A percentile compares a stretch with the other conserved stretches of the same genome.
Evolutionary conservation across 1,140 invertebrate species (phyloP).

Genomic region (Penaeus indicus): DNA sequence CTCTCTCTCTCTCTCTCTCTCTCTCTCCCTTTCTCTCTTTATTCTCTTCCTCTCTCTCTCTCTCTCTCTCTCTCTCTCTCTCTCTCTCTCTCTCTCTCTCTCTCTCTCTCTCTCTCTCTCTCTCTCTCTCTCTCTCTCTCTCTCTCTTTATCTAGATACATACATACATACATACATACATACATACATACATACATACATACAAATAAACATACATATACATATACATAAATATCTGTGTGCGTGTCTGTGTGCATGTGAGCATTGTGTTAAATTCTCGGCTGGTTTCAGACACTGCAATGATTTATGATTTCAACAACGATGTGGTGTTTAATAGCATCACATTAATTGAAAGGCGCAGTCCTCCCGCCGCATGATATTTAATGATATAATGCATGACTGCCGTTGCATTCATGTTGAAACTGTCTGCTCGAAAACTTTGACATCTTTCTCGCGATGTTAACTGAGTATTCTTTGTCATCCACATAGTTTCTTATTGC

Average conservation of each 20-base stretch:
- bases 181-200: neutral
- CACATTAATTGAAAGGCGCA: too few species aligned
- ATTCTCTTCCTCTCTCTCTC: conserved; percentile 33
- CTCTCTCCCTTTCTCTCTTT: neutral
- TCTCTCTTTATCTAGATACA: neutral
- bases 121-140: neutral
- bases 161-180: conserved; percentile 4
- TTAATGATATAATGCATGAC: neutral
- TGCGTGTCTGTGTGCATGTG: neutral
- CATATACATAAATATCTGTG: neutral
- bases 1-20: neutral
- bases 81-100: conserved; percentile 8
- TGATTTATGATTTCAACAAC: too few species aligned
- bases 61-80: conserved; percentile 39
- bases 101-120: neutral
- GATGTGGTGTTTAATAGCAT: too few species aligned
- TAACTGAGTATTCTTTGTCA: neutral
- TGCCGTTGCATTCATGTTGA: neutral
- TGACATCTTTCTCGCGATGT: neutral
- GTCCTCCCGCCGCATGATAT: too few species aligned
- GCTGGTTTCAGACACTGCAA: neutral
- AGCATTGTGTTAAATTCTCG: neutral
- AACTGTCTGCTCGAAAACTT: neutral
- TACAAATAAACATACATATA: neutral
- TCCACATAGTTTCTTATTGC: neutral